Evolutionary conservation across 2,888 invertebrate genomes (phyloP).

Genomic region (Thecophora atra): DNA sequence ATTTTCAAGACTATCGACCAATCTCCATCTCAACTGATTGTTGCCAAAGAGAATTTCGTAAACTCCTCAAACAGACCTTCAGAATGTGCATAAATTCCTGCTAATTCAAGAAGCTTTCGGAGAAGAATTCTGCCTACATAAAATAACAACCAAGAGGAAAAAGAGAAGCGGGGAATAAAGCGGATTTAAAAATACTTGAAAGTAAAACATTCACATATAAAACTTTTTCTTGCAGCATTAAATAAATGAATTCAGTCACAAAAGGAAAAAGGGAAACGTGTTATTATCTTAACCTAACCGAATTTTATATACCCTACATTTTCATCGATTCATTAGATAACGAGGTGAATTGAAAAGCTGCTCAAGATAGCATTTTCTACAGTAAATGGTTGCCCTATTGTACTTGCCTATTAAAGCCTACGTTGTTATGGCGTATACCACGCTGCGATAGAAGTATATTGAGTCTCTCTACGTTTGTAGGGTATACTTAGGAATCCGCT

Average conservation of each 20-base stretch:
- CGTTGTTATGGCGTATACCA: no score
- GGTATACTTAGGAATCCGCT: no score
- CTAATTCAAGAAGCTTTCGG: not conserved
- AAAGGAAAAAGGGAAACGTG: not conserved
- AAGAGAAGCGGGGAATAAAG: not conserved
- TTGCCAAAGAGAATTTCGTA: not conserved
- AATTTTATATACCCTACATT: no score
- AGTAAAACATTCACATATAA: constrained; percentile 18
- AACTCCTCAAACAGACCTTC: not conserved
- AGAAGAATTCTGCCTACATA: not conserved
- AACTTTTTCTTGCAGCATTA: constrained; percentile 22
- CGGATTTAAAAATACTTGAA: constrained; percentile 6
- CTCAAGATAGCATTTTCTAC: no score
- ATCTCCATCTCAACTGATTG: constrained; percentile 1
- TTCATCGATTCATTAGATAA: no score
- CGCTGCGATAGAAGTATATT: no score
- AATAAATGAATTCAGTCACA: not conserved
- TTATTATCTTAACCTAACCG: no score
- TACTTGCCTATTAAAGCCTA: no score
- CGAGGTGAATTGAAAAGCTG: no score
- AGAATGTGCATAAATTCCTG: not conserved
- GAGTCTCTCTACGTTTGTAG: no score
- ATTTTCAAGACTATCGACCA: no score
- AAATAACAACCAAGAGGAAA: constrained; percentile 1
- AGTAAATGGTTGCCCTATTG: no score